Conservation (phyloP, 2,113 vertebrate species). For the Nematolebias whitei region DNA sequence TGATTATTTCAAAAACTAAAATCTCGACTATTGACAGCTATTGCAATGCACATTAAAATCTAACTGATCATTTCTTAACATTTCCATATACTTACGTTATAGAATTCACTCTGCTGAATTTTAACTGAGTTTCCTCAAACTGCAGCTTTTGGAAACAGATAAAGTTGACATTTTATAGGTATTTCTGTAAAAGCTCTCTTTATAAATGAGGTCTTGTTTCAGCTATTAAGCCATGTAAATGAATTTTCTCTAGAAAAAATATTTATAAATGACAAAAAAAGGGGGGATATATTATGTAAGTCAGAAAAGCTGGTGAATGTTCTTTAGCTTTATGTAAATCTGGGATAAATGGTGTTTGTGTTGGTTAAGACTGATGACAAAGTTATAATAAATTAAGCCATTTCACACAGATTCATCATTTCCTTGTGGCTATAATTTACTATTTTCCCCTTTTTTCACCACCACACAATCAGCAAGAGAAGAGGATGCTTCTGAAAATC, state of each 20-base stretch:
- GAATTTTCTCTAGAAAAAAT: slow-evolving; percentile 1
- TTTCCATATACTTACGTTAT: too few relatives aligned
- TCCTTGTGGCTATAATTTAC: neutral
- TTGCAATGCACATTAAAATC: too few relatives aligned
- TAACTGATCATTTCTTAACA: too few relatives aligned
- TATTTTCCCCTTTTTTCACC: neutral
- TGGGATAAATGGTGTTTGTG: neutral
- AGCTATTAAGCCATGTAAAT: neutral
- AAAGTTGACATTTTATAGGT: neutral
- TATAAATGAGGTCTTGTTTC: slow-evolving; percentile 14
- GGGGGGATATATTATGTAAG: neutral
- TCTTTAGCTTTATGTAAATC: neutral
- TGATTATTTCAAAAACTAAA: too few relatives aligned
- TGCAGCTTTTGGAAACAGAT: slow-evolving; percentile 13
- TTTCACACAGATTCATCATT: neutral
- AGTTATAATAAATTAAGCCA: neutral
- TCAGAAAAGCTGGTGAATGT: neutral
- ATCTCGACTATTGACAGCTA: too few relatives aligned
- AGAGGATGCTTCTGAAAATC: neutral
- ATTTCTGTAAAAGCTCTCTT: slow-evolving; percentile 5
- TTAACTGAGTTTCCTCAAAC: neutral
- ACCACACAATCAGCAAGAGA: neutral
- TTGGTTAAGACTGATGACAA: neutral
- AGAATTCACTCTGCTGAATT: too few relatives aligned
- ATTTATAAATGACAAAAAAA: neutral